Base-by-base conservation (phyloP, 2,113 vertebrate species). In the Ellobius talpinus region DNA sequence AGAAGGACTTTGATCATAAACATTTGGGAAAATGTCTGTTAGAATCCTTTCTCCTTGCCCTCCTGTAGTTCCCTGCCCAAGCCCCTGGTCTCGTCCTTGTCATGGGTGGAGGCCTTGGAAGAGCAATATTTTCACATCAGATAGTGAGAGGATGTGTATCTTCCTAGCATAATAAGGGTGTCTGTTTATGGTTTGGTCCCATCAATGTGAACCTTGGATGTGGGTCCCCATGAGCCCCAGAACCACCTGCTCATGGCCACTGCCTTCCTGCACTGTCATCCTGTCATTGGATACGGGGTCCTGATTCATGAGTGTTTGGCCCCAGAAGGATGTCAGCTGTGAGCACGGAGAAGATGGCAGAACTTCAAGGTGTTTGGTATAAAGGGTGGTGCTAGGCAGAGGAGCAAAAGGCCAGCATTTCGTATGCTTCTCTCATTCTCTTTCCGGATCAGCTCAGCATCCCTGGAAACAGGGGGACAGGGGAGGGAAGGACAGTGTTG, bases 1-100 rank as follows among this genome's bases (percentile, higher is more conserved):
- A 31, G 42, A 68, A 93, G 73, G 61, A 66, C 66, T 93, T 92
- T 92, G 50, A 85, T 96, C 91, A 70, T 89, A 76, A 95, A 61
- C 47, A 52, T 42, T 90, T 70, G 63, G 89, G 89, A 86, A 97
- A 90, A 92, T 55, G 55, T 61, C 66, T 89, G 65, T 91, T 65
- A 8, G 45, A 7, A 65, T 63, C 55, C 52, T n/a, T 26, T 84
- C 42, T 66, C 52, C 33, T 42, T 24, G 8, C 65, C 70, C n/a
- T 84, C 68, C 66, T 0, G 0, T 19, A 42, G 52, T 45, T 68
- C 52, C 70, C 58, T 47, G n/a, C 33, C 47, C 10, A 45, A 0
- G 1, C 6, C 81, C 45, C 58, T 13, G 26, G 26, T 58, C 13
- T 58, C 92, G 26, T 55, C 88, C 66, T 74, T 0, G 0, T 50